Base-by-base conservation (phyloP, 2,888 invertebrate species). In the Nysson spinosus region DNA sequence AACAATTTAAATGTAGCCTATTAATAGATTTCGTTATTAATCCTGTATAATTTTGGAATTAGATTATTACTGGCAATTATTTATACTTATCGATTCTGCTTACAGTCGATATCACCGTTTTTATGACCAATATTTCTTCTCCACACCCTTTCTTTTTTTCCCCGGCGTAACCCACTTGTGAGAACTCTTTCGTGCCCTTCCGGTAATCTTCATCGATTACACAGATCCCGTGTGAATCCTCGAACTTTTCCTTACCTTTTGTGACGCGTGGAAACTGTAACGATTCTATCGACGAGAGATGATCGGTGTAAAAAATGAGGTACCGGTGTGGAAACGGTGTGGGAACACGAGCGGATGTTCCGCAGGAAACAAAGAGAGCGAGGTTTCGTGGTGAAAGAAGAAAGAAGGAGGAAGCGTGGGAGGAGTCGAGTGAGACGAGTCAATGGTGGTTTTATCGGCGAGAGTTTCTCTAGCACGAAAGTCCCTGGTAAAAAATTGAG, bases 371-470 rank as follows among this genome's bases (percentile, higher is more conserved):
- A n/a, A n/a, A n/a, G n/a, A n/a, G n/a, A n/a, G n/a, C n/a, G n/a
- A n/a, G n/a, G 30, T 22, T 9, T n/a, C 6, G 26, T 11, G 19
- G 14, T 24, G 16, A 26, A 35, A 40, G 40, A 12, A 46, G 32
- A 20, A 40, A 35, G 34, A 20, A 50, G 14, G 47, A 61, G 39
- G 60, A 66, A 57, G 46, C 60, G 64, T 74, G 40, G 66, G 73
- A 65, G 73, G 57, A 47, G 51, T 17, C 42, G 40, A 6, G 26
- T 11, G 52, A 56, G 42, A 43, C 37, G 60, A 50, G 37, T 32
- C 11, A 22, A 43, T 40, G 37, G 39, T 40, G 32, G 17, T 30
- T 32, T 43, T 40, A 51, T 37, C 51, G 64, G 51, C 39, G 47
- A 61, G 42, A 28, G 43, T 37, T 19, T 39, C 26, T 42, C 22